Conservation (phyloP, 2,113 vertebrate genomes). For the Etia nguti region DNA sequence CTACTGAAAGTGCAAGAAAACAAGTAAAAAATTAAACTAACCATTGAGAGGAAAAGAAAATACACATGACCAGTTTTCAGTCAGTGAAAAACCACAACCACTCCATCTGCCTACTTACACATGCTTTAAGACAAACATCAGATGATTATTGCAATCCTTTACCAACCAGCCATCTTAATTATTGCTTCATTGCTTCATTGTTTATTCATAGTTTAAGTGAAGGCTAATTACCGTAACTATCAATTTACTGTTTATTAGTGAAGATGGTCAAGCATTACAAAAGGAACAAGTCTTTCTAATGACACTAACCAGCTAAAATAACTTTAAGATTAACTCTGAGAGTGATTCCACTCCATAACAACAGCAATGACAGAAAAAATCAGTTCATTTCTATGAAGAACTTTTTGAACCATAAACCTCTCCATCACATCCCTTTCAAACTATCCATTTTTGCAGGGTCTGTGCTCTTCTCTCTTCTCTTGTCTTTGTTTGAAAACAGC, state of each 20-base stretch:
- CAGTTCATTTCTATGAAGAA: background rate
- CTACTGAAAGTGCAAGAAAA: background rate
- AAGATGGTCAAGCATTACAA: background rate
- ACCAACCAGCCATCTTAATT: background rate
- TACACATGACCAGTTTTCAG: background rate
- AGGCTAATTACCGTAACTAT: background rate
- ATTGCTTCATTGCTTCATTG: accelerated
- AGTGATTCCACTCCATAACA: background rate
- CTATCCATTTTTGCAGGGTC: background rate
- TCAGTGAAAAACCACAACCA: background rate
- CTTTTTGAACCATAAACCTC: slow-evolving; percentile 11
- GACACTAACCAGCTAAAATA: accelerated
- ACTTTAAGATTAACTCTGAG: background rate
- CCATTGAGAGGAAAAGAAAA: background rate
- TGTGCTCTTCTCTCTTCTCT: slow-evolving; percentile 34
- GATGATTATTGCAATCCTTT: background rate
- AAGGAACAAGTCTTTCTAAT: background rate
- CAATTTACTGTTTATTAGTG: background rate
- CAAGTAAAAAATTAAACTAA: background rate
- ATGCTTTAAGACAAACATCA: background rate
- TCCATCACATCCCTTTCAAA: slow-evolving; percentile 4
- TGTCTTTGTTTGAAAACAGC: slow-evolving; percentile 69
- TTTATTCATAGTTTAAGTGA: accelerated
- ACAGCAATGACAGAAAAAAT: background rate
- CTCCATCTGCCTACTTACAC: background rate